Conservation (phyloP, 2,888 invertebrate genomes). For the Zelleria hepariella region DNA sequence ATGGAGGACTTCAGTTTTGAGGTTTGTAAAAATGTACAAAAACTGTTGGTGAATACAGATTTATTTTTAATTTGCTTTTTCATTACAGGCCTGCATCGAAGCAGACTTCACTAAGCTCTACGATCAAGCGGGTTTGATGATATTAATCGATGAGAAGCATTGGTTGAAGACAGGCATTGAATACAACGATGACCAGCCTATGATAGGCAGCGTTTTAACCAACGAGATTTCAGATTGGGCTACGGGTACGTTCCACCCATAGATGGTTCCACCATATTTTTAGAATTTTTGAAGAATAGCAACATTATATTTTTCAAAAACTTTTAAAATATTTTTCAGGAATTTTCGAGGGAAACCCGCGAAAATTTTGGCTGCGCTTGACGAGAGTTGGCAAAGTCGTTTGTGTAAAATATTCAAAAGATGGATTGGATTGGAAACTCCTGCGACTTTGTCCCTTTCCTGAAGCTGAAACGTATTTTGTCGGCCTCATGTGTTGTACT, state of each 20-base stretch:
- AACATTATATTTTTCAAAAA: not conserved
- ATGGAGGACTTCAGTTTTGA: conserved; percentile 41
- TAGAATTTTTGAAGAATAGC: not conserved
- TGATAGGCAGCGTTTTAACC: conserved; percentile 51
- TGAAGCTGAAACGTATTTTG: conserved; percentile 23
- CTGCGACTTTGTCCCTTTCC: conserved; percentile 40
- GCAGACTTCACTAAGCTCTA: conserved; percentile 43
- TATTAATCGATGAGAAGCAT: conserved; percentile 48
- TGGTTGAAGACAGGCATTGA: conserved; percentile 58
- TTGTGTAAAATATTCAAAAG: conserved; percentile 48
- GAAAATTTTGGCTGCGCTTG: conserved; percentile 46
- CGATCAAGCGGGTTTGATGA: conserved; percentile 57
- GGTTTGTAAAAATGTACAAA: conserved; percentile 22
- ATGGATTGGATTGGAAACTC: conserved; percentile 36
- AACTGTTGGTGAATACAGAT: not conserved
- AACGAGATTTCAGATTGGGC: conserved; percentile 52
- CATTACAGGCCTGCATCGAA: conserved; percentile 39
- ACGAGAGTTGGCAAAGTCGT: conserved; percentile 33
- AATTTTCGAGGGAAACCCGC: conserved; percentile 38
- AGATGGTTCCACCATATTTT: not conserved
- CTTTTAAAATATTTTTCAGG: conserved; percentile 29
- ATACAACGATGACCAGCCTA: conserved; percentile 50
- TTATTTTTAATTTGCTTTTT: not conserved
- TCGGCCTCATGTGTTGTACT: conserved; percentile 47
- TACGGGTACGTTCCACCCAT: conserved; percentile 31